Evolutionary conservation across 2,888 invertebrate species (phyloP), one percentile per base, ranked within the genome.

Genomic region (Polydrusus pterygomalis): DNA sequence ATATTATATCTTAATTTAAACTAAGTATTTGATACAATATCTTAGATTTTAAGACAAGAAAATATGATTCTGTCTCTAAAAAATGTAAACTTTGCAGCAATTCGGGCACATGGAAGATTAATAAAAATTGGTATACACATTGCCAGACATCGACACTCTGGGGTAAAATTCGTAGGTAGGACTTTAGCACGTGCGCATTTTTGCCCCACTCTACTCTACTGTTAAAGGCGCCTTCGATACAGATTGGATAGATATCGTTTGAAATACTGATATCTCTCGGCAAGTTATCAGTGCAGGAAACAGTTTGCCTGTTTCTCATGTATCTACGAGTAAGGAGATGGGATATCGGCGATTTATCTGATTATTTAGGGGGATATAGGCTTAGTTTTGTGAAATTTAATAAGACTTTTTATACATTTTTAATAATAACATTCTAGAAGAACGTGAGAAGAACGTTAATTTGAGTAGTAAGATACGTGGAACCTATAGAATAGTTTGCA

Each of bases 361-460:
- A 63, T 63, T 63, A 63, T 63, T 63, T 20, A 62, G 63, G 20
- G 20, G 18, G 60, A 60, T 60, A 45, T 45, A 10, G 45, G 20
- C 17, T 43, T 43, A 63, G 43, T 63, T 45, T 63, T 63, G 40
- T 43, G 10, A 20, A 63, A 63, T 63, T 45, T 63, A 18, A 43
- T 43, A 63, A 51, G 51, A 13, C 18, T 3, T 51, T 63, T 43
- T 63, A 18, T 63, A 43, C n/a, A 25, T 25, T 25, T 25, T 25
- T 3, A 5, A 3, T 25, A 65, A 65, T 64, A 47, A 64, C n/a
- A 47, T 9, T n/a, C 25, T 64, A 45, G 45, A 64, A 64, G 25
- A 45, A 64, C 30, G 64, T 47, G 64, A 64, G 47, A 3, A 13
- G 64, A 64, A n/a, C n/a, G n/a, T 65, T 45, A 51, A 51, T 51